phyloP scores from a whole-genome alignment of 2,888 invertebrate species.

The Anoplius nigerrimus region DNA sequence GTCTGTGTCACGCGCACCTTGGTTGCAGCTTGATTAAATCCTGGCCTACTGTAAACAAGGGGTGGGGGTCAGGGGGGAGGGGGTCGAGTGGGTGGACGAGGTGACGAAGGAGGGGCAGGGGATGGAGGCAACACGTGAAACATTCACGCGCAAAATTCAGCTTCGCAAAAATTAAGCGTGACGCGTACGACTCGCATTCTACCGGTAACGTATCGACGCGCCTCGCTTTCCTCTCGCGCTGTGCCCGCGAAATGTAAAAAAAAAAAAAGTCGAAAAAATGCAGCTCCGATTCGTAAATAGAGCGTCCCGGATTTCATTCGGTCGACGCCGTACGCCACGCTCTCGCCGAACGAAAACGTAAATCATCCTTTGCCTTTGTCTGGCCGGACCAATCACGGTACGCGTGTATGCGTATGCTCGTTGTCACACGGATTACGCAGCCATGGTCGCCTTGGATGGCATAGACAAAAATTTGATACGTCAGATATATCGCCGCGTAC shows the following conservation, averaged over 20 bases:
- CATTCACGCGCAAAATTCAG: constrained; percentile 44
- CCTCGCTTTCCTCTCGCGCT: constrained; percentile 9
- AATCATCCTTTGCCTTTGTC: constrained; percentile 1
- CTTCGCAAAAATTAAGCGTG: constrained; percentile 39
- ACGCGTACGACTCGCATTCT: constrained; percentile 18
- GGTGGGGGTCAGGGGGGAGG: not conserved
- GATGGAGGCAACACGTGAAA: constrained; percentile 36
- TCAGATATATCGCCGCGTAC: too few relatives aligned
- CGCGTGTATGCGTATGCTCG: not conserved
- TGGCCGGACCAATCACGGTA: constrained; percentile 2
- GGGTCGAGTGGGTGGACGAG: too few relatives aligned
- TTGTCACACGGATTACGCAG: too few relatives aligned
- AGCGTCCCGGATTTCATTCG: constrained; percentile 27
- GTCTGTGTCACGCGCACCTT: constrained; percentile 28
- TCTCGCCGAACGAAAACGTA: not conserved
- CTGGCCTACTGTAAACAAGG: constrained; percentile 35
- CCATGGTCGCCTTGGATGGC: too few relatives aligned
- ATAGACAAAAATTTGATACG: too few relatives aligned
- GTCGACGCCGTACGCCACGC: not conserved
- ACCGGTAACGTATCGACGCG: constrained; percentile 27
- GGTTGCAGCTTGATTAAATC: constrained; percentile 42
- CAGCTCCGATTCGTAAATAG: constrained; percentile 33
- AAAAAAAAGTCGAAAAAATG: constrained; percentile 26
- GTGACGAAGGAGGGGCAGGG: constrained; percentile 18
- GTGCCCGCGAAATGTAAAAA: constrained; percentile 1